Percentiles rank a stretch among this genome's conserved stretches.
Evolutionary conservation across 2,113 vertebrate species (phyloP).

Genomic region (Columba janthina): DNA sequence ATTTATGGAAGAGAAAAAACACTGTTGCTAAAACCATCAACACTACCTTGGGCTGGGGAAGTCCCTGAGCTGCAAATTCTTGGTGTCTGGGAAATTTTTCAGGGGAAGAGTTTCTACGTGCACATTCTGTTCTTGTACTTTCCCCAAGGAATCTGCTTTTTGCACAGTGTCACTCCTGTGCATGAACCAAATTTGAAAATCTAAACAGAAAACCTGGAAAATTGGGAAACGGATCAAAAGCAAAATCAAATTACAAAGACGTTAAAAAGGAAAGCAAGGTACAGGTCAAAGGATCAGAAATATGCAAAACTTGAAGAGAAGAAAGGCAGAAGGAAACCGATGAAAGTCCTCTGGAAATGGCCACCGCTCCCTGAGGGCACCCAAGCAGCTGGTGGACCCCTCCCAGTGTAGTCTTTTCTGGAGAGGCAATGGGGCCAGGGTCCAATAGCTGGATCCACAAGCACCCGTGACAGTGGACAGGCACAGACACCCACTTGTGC

Average conservation of each 20-base stretch:
- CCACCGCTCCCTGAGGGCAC: neutral
- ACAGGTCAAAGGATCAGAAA: neutral
- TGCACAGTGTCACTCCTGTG: neutral
- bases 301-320: neutral
- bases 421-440: neutral
- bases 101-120: neutral
- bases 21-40: neutral
- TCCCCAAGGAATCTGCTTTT: neutral
- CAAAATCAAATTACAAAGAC: conserved; percentile 36
- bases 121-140: conserved; percentile 25
- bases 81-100: neutral
- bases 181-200: neutral
- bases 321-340: neutral
- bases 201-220: neutral
- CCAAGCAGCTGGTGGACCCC: neutral
- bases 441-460: neutral
- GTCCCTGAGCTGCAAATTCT: conserved; percentile 26
- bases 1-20: neutral
- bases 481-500: neutral
- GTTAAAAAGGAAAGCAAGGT: neutral
- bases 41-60: conserved; percentile 38
- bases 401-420: neutral
- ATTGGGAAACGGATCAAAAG: conserved; percentile 7
- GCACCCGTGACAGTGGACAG: neutral
- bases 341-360: neutral